Evolutionary conservation across 2,113 vertebrate genomes (phyloP).

Genomic region (Dendrocopos noguchii): DNA sequence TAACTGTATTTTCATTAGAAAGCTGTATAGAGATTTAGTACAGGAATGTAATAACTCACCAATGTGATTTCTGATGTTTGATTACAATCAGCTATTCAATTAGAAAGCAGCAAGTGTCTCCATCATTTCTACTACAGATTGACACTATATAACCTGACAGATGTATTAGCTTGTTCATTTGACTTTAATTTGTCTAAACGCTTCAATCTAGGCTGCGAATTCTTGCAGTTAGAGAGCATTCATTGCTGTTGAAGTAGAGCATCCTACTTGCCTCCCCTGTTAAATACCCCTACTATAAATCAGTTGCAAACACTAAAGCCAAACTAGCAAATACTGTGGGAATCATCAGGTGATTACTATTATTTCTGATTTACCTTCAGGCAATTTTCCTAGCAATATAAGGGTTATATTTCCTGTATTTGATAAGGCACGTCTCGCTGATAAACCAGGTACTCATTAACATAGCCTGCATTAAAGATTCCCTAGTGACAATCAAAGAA

Average conservation of each 20-base stretch:
- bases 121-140: background rate
- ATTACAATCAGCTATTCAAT: background rate
- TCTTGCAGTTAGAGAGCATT: background rate
- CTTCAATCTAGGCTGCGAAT: background rate
- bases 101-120: background rate
- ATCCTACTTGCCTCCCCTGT: background rate
- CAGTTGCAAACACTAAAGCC: background rate
- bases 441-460: background rate
- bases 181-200: background rate
- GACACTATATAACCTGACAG: background rate
- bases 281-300: background rate
- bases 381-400: background rate
- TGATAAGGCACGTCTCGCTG: background rate
- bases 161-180: background rate
- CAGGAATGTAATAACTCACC: background rate
- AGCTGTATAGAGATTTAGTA: background rate
- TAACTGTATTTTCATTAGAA: background rate
- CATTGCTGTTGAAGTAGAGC: background rate
- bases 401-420: background rate
- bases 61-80: background rate
- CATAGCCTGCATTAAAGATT: background rate
- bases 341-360: background rate
- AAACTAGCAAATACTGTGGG: background rate
- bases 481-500: background rate
- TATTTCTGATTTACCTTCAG: constrained; percentile 12